phyloP scores from a whole-genome alignment of 2,888 invertebrate species.

The Eupithecia vulgata region DNA sequence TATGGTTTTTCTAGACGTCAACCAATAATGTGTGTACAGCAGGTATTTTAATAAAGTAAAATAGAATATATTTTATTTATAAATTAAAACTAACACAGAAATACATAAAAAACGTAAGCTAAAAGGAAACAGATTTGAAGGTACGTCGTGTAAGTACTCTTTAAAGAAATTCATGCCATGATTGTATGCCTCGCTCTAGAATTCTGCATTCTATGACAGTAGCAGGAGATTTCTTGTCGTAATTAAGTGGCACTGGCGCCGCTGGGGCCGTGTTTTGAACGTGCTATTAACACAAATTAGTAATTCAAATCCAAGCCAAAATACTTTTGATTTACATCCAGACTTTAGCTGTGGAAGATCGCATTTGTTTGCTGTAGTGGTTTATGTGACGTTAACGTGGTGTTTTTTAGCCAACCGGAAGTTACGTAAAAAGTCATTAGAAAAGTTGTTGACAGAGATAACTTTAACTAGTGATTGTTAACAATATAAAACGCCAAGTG shows the following conservation, averaged over 20 bases:
- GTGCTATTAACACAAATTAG: constrained; percentile 59
- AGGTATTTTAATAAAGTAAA: no score
- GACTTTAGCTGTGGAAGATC: constrained; percentile 33
- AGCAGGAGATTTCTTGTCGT: constrained; percentile 52
- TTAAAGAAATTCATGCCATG: not conserved
- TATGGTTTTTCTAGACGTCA: no score
- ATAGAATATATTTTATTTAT: no score
- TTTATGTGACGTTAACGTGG: not conserved
- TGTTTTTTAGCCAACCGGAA: not conserved
- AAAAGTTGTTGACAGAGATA: not conserved
- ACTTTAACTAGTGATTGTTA: not conserved
- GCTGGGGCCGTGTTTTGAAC: constrained; percentile 48
- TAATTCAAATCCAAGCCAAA: constrained; percentile 65
- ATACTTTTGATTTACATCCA: constrained; percentile 64
- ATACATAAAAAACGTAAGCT: no score
- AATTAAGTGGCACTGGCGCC: constrained; percentile 53
- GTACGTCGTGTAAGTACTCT: not conserved
- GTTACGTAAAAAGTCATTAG: not conserved
- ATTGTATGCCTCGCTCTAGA: constrained; percentile 45
- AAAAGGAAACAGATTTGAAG: no score
- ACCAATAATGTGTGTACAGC: no score
- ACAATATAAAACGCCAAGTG: no score
- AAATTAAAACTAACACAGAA: no score
- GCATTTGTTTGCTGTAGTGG: not conserved
- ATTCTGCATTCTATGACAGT: constrained; percentile 53